Conservation (phyloP, 2,113 vertebrate species). For the Pterocles gutturalis region DNA sequence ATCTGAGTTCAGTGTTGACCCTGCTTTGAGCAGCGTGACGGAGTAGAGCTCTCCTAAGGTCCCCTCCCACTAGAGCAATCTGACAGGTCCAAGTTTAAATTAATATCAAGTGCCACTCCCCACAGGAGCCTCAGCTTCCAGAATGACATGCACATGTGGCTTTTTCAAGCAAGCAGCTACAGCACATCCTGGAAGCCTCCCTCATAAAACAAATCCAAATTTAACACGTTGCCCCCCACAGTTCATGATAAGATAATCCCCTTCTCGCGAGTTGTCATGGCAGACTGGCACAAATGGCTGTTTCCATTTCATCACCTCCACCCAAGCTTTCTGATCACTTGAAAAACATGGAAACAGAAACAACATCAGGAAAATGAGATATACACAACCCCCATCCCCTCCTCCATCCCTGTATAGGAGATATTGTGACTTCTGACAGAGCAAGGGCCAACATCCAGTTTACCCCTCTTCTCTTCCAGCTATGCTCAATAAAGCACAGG, state of each 20-base stretch:
- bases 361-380: not conserved
- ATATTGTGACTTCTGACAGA: not conserved
- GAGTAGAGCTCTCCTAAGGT: not conserved
- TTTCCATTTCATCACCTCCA: not conserved
- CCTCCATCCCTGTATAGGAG: not conserved
- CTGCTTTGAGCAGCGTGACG: not conserved
- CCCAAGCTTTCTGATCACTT: not conserved
- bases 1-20: not conserved
- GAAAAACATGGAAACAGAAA: not conserved
- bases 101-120: not conserved
- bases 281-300: not conserved
- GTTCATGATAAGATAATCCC: not conserved
- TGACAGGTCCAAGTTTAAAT: not conserved
- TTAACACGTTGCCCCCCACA: not conserved
- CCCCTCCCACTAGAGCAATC: accelerated
- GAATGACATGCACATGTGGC: accelerated
- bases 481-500: not conserved
- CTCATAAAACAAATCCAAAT: not conserved
- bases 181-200: not conserved
- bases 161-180: not conserved
- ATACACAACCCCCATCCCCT: not conserved
- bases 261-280: not conserved
- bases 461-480: not conserved
- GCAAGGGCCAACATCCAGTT: not conserved
- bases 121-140: not conserved